A percentile compares a stretch with the other conserved stretches of the same genome.
These are phyloP conservation scores for Python bivittatus DNA, from an alignment of 2,113 vertebrate genomes.

Conservation along the genomic window DNA sequence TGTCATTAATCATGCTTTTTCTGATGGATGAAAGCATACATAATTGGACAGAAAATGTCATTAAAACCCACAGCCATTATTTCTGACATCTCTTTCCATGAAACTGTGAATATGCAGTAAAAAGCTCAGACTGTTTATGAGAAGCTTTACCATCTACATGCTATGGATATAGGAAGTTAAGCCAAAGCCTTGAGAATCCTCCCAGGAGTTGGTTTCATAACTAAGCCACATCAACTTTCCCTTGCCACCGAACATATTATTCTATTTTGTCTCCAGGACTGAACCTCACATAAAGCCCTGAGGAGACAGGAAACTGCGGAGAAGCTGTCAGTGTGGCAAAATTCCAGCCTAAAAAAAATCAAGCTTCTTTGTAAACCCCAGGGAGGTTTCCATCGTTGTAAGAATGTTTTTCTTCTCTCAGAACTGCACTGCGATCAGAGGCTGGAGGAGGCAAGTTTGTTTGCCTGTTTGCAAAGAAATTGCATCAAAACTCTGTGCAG, in stretches of 20 bases:
- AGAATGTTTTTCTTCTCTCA: conserved; percentile 16
- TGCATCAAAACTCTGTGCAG: neutral
- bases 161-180: conserved; percentile 26
- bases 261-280: conserved; percentile 33
- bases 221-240: conserved; percentile 20
- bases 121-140: neutral
- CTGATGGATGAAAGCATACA: conserved; percentile 42
- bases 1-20: conserved; percentile 40
- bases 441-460: neutral
- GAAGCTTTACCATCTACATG: conserved; percentile 31
- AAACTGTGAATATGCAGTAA: conserved; percentile 20
- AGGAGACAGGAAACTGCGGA: neutral
- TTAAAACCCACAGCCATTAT: conserved; percentile 24
- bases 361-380: neutral
- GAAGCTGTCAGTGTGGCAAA: neutral
- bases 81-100: conserved; percentile 42
- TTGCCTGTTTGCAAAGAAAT: conserved; percentile 18
- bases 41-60: conserved; percentile 48
- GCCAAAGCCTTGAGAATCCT: conserved; percentile 18
- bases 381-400: conserved; percentile 5
- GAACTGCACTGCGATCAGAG: neutral
- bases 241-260: neutral
- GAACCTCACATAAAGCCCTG: neutral
- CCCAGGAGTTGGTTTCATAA: conserved; percentile 8
- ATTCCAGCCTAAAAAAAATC: conserved; percentile 2